Base-by-base conservation (phyloP, 2,113 vertebrate genomes). In the Piaya cayana region DNA sequence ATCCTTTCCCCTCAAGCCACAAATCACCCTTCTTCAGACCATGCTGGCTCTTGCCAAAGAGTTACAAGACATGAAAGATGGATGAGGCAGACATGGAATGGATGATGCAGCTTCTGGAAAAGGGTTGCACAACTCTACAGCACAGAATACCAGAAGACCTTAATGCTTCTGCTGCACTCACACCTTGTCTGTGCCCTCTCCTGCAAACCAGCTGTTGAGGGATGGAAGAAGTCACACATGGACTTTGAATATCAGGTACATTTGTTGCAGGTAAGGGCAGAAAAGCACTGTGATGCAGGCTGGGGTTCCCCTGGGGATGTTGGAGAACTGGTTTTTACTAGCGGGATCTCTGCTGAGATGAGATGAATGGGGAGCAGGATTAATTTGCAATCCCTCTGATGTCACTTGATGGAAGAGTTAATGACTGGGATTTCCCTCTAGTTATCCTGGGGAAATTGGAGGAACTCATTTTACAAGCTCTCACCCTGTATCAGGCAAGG, bases 391-490 rank as follows among this genome's bases (percentile, higher is more conserved):
- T 81, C 56, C 53, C 50, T 88, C n/a, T 93, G 86, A 91, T 53
- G 53, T 96, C 96, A 91, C 84, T 80, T 94, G 78, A 69, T 6
- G 25, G 65, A 77, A 85, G 67, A 69, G 68, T 93, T 96, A 94
- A 95, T 90, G 94, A 71, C 90, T 95, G 92, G 94, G 95, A 96
- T 95, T 97, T 95, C 95, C 94, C 88, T 95, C 82, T 9, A 11
- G 50, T 93, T 96, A 92, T 96, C 93, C 92, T 82, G 49, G 3
- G 82, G 83, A 88, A 93, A 92, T 75, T 81, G 26, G 62, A 94
- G 82, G 39, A 39, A 39, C 74, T 93, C 62, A 42, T 80, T 93
- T 84, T 86, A 68, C 3, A 37, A 86, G 76, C 72, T 94, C 85
- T 91, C 0, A 0, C 36, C 26, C 26, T 3, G 27, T 7, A 0